Conservation (phyloP, 2,113 vertebrate species). For the Melierax canorus region DNA sequence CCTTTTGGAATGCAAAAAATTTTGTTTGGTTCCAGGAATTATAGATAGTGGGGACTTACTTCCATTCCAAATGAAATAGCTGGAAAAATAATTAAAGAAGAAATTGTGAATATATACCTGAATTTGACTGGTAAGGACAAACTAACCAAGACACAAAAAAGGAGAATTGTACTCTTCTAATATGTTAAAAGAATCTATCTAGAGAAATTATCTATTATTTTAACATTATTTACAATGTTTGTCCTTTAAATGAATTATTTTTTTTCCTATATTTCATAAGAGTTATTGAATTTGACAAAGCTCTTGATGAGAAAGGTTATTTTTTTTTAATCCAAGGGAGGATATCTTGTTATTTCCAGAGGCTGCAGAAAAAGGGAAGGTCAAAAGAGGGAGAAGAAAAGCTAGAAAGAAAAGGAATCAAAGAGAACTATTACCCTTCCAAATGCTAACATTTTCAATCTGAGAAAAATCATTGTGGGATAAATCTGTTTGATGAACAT, state of each 20-base stretch:
- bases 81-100: background rate
- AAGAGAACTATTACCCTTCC: background rate
- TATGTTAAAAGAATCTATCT: background rate
- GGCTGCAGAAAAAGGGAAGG: background rate
- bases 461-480: background rate
- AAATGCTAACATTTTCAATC: background rate
- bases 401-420: background rate
- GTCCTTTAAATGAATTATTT: background rate
- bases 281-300: background rate
- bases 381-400: background rate
- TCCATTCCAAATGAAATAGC: background rate
- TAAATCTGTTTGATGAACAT: background rate
- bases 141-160: background rate
- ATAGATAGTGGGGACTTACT: background rate
- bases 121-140: background rate
- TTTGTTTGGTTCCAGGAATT: background rate
- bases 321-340: background rate
- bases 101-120: background rate
- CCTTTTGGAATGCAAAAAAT: background rate
- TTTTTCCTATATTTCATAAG: background rate
- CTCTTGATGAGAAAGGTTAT: background rate
- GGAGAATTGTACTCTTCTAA: background rate
- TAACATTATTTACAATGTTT: background rate
- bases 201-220: background rate
- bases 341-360: background rate